These are phyloP conservation scores for Amphiura filiformis DNA, from an alignment of 35 echinoderm and acorn worm genomes.

Conservation along the genomic window DNA sequence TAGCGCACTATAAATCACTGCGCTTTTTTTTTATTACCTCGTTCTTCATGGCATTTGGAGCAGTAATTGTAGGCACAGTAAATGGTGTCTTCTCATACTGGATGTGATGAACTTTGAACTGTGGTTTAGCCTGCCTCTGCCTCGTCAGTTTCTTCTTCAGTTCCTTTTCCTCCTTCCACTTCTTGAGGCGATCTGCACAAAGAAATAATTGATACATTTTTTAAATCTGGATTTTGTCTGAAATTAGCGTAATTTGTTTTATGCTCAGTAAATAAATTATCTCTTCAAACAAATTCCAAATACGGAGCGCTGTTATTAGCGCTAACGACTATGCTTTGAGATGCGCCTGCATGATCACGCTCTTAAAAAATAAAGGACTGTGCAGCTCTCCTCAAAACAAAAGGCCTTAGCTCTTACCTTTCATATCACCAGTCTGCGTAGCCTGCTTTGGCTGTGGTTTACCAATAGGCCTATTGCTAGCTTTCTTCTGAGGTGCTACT, in stretches of 20 bases:
- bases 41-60: no score
- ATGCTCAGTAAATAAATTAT: not conserved
- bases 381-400: not conserved
- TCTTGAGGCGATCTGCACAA: not conserved
- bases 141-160: not conserved
- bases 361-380: no score
- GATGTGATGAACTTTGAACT: not conserved
- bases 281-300: not conserved
- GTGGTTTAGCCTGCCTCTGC: not conserved
- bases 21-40: no score
- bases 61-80: not conserved
- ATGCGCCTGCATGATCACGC: no score
- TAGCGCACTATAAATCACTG: no score
- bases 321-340: no score
- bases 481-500: not conserved
- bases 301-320: no score
- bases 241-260: not conserved
- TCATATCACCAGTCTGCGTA: not conserved
- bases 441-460: not conserved
- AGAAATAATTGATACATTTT: not conserved
- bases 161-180: constrained; percentile 6
- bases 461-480: not conserved
- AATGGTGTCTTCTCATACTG: not conserved
- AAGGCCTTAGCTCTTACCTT: not conserved
- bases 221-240: no score